Evolutionary conservation across 2,113 vertebrate species (phyloP), one percentile per base, ranked within the genome.

Genomic region (Pterophyllum scalare): DNA sequence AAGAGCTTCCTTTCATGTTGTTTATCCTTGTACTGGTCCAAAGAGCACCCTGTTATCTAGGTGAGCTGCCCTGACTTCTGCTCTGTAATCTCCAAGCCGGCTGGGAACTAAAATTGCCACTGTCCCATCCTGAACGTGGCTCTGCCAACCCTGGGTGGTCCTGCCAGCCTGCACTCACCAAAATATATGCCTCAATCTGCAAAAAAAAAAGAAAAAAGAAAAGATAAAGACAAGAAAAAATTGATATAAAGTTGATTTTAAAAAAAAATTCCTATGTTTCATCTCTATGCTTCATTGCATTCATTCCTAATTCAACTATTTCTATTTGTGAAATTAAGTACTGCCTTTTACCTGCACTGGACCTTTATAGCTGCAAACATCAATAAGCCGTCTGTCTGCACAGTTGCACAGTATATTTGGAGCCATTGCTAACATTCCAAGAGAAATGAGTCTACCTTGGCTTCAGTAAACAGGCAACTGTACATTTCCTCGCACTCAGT

Each of bases 151-250:
- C 80, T 87, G 89, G 94, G 93, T 94, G 94, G 93, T 94, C 94
- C 92, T 57, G 70, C 59, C 86, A 76, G 78, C 79, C 75, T 92
- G 81, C 88, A 98, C 97, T 98, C 92, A 98, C 98, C 97, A 98
- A 95, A 82, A 99, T 88, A 67, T 98, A 97, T 17, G 96, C 97
- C 82, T 98, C 96, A 65, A 98, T 94, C 97, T 99, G 96, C 49
- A 96, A 95, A 74, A 83, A 62, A 84, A 75, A 12, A 26, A 94
- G 74, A 79, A 62, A 19, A 40, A 24, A 70, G 75, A 52, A 58
- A 3, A 35, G 9, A 80, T 59, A 54, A 43, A 86, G 70, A 56
- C 9, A 54, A 81, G 70, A n/a, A 75, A 38, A 87, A 85, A 24
- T 79, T n/a, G n/a, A 79, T 67, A 78, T 54, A 84, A 85, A 87